Conservation (phyloP, 2,888 invertebrate species). For the Tolmerus cingulatus region DNA sequence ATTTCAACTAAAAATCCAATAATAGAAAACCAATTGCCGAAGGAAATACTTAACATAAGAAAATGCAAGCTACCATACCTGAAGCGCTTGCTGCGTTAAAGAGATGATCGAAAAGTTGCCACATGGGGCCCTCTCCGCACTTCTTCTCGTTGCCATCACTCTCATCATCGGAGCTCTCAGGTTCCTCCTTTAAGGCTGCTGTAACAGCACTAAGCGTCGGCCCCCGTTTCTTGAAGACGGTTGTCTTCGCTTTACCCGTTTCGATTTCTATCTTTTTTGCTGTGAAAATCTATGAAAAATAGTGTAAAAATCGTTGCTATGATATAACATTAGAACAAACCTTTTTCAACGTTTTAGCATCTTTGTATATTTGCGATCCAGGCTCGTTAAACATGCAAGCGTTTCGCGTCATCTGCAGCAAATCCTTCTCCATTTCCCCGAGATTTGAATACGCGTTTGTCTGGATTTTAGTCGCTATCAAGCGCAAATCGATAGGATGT, state of each 20-base stretch:
- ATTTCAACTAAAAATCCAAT: background rate
- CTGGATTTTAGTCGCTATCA: slow-evolving; percentile 91
- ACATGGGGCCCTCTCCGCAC: slow-evolving; percentile 79
- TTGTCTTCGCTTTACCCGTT: slow-evolving; percentile 69
- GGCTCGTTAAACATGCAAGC: slow-evolving; percentile 97
- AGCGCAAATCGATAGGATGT: slow-evolving; percentile 92
- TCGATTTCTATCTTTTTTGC: slow-evolving; percentile 77
- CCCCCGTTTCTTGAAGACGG: slow-evolving; percentile 71
- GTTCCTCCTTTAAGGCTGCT: slow-evolving; percentile 67
- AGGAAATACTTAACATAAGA: background rate
- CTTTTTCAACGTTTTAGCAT: slow-evolving; percentile 88
- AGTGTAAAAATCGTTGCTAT: background rate
- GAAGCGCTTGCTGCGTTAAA: slow-evolving; percentile 70
- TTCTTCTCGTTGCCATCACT: slow-evolving; percentile 68
- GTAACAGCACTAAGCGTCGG: slow-evolving; percentile 66
- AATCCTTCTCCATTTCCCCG: slow-evolving; percentile 87
- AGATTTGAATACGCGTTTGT: slow-evolving; percentile 80
- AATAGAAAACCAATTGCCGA: background rate
- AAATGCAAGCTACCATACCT: slow-evolving; percentile 53
- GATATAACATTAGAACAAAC: slow-evolving; percentile 58
- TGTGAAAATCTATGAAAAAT: slow-evolving; percentile 67
- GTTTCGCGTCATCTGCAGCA: slow-evolving; percentile 90
- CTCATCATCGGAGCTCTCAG: slow-evolving; percentile 71
- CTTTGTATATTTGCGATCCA: slow-evolving; percentile 94
- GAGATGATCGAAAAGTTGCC: slow-evolving; percentile 89